These are phyloP conservation scores for Murina feae DNA, from an alignment of 2,113 vertebrate genomes.

Conservation along the genomic window DNA sequence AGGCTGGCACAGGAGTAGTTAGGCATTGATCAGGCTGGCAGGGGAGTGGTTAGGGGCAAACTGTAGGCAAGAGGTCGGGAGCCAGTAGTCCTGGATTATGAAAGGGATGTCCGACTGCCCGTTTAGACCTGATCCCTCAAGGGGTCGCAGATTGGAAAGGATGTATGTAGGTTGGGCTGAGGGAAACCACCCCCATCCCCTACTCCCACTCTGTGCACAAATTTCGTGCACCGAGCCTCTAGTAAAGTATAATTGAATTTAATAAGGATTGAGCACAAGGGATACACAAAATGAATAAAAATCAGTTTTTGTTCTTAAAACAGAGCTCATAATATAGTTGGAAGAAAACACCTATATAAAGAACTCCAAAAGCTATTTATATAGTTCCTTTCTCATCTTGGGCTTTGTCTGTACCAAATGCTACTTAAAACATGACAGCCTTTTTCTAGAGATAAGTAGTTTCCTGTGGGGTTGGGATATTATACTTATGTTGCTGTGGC, in stretches of 20 bases:
- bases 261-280: constrained; percentile 14
- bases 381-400: background rate
- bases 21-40: too few relatives aligned
- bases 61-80: too few relatives aligned
- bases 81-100: too few relatives aligned
- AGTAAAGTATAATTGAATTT: constrained; percentile 47
- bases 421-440: background rate
- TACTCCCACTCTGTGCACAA: too few relatives aligned
- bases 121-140: too few relatives aligned
- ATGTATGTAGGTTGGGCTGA: too few relatives aligned
- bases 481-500: background rate
- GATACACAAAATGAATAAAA: constrained; percentile 40
- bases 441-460: background rate
- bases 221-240: too few relatives aligned
- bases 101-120: too few relatives aligned
- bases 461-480: background rate
- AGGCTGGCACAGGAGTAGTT: too few relatives aligned
- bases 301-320: constrained; percentile 20
- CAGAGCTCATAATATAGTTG: background rate
- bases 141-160: too few relatives aligned
- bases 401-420: constrained; percentile 2
- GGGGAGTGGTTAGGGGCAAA: too few relatives aligned
- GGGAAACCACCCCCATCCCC: too few relatives aligned
- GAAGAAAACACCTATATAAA: background rate
- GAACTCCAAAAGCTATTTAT: background rate